These are phyloP conservation scores for Halictus ligatus DNA, from an alignment of 2,888 invertebrate genomes.

Conservation along the genomic window DNA sequence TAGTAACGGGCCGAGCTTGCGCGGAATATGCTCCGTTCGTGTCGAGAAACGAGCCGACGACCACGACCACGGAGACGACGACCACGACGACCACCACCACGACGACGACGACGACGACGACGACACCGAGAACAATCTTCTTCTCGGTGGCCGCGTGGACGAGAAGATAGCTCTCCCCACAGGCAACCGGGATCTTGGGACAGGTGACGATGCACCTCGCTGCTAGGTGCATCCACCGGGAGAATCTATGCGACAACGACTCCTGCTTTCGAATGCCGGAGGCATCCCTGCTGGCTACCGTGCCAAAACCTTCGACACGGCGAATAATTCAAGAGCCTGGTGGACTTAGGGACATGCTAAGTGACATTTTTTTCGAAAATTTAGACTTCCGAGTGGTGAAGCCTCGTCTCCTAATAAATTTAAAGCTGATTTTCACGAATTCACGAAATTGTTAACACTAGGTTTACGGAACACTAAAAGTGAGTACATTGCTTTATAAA, in stretches of 20 bases:
- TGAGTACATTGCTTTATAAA: too few relatives aligned
- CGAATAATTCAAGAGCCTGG: not conserved
- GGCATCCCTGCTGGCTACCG: not conserved
- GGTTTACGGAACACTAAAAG: too few relatives aligned
- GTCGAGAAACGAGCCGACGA: conserved; percentile 40
- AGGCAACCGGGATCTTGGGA: conserved; percentile 33
- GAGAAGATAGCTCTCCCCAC: conserved; percentile 5
- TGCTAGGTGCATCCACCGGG: conserved; percentile 21
- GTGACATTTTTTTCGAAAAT: not conserved
- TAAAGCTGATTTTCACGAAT: too few relatives aligned
- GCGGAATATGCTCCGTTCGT: conserved; percentile 64
- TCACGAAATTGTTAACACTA: too few relatives aligned
- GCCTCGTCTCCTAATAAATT: too few relatives aligned
- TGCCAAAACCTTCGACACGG: conserved; percentile 4
- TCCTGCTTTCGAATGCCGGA: not conserved
- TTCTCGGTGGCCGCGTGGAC: not conserved
- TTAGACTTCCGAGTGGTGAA: not conserved
- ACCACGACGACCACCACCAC: not conserved
- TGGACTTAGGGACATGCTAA: not conserved
- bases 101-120: conserved; percentile 22
- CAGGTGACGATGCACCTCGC: conserved; percentile 37
- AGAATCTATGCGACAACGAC: conserved; percentile 37
- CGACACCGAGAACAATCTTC: conserved; percentile 28
- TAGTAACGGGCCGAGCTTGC: conserved; percentile 78
- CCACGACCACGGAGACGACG: conserved; percentile 33